A percentile compares a stretch with the other conserved stretches of the same genome.
Evolutionary conservation across 2,113 vertebrate species (phyloP).

Genomic region (Pycnonotus jocosus): DNA sequence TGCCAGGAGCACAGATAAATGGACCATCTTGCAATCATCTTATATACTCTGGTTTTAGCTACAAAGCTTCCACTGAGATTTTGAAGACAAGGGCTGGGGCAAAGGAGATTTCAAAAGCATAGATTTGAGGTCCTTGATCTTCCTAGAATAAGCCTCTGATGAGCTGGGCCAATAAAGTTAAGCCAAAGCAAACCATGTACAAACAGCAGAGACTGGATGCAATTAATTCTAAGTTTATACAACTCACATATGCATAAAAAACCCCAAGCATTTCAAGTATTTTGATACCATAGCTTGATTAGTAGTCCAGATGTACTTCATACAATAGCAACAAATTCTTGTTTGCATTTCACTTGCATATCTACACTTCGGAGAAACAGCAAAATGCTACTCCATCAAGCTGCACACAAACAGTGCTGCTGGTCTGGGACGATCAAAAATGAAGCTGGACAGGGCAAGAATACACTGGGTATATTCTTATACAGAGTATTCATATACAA

Average conservation of each 20-base stretch:
- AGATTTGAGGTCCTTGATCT: constrained; percentile 34
- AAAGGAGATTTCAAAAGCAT: constrained; percentile 44
- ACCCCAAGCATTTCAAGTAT: neutral
- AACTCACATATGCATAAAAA: neutral
- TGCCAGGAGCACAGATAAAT: neutral
- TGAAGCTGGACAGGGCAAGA: neutral
- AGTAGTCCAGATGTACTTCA: neutral
- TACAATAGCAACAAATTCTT: constrained; percentile 1
- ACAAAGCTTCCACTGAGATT: constrained; percentile 2
- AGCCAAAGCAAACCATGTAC: constrained; percentile 1
- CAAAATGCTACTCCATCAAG: neutral
- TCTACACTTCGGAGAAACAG: neutral
- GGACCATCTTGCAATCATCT: neutral
- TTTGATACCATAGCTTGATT: neutral
- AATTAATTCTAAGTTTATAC: neutral
- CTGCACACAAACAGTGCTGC: neutral
- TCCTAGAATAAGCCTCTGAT: constrained; percentile 37
- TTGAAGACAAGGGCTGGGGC: neutral
- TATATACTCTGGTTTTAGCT: neutral
- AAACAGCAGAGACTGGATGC: neutral
- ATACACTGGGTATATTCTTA: neutral
- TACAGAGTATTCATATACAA: neutral
- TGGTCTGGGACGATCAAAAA: neutral
- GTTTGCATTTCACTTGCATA: neutral
- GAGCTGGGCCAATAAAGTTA: neutral